Base-by-base conservation (phyloP, 2,113 vertebrate species). In the Indicator indicator region DNA sequence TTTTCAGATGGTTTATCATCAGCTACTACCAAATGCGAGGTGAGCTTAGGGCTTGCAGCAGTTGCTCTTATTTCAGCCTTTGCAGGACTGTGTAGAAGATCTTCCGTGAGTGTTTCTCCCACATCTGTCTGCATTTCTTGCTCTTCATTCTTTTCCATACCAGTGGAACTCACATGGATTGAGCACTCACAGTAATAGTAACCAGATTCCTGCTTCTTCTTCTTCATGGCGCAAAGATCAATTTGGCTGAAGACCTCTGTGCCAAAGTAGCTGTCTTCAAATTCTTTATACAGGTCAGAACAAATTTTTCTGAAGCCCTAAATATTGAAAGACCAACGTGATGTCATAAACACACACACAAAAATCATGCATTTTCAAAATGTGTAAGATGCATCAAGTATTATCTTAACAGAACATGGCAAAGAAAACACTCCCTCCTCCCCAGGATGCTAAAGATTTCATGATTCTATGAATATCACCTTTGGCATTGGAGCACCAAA, bases 151-250 rank as follows among this genome's bases (percentile, higher is more conserved):
- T 75, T 60, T 77, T 91, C 74, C 8, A 3, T 58, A 36, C 13
- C 21, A 1, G 11, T 6, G 11, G 62, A 62, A 17, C 44, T 55
- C 90, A 97, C 63, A 5, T 62, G 28, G 52, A 95, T 90, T 40
- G 94, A 97, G 21, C 76, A 94, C 59, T 97, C 96, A 4, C 94
- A 97, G 2, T 89, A 65, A 48, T 96, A 95, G n/a, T 92, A 97
- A 33, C 91, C 96, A 91, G 96, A 97, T 55, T 94, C 64, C 58
- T 97, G 95, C 64, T 96, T 92, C 84, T 97, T 96, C 75, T 97
- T 97, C 27, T 46, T 95, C 96, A 97, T 96, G 50, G 97, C 95
- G 27, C 96, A 97, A 30, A 97, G 96, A 83, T 97, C 96, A 76
- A 94, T 93, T 62, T 55, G 87, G 33, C 44, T 79, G 30, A 97